Conservation (phyloP, 1,140 invertebrate species). For the Ceratosolen fusciceps region DNA sequence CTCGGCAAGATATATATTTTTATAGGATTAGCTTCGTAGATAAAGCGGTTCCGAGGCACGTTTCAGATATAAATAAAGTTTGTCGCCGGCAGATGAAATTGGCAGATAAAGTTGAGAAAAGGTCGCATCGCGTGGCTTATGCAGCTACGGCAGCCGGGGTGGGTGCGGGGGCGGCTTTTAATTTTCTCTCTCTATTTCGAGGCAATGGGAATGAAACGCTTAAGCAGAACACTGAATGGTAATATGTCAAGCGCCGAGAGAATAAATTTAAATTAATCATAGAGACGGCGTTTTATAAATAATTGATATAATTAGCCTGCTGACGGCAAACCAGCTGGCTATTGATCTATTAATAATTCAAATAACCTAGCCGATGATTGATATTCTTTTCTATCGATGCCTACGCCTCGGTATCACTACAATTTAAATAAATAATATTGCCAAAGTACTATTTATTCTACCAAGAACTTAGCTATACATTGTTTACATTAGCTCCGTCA, state of each 20-base stretch:
- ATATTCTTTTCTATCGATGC: neutral
- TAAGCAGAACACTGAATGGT: neutral
- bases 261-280: neutral
- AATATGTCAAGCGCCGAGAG: neutral
- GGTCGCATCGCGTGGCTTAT: neutral
- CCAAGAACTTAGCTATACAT: neutral
- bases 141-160: too few species aligned
- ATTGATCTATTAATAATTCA: neutral
- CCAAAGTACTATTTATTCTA: neutral
- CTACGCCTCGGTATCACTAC: too few species aligned
- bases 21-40: too few species aligned
- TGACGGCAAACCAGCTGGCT: neutral
- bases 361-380: neutral
- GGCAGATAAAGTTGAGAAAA: neutral
- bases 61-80: conserved; percentile 2
- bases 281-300: neutral
- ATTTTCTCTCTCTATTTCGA: neutral
- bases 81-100: neutral
- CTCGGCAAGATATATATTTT: too few species aligned
- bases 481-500: conserved; percentile 22
- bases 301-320: neutral
- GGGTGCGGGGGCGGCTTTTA: neutral
- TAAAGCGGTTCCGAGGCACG: too few species aligned
- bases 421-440: neutral
- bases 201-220: neutral